A percentile compares a stretch with the other conserved stretches of the same genome.
phyloP scores from a whole-genome alignment of 2,113 vertebrate genomes.

The Passer domesticus region DNA sequence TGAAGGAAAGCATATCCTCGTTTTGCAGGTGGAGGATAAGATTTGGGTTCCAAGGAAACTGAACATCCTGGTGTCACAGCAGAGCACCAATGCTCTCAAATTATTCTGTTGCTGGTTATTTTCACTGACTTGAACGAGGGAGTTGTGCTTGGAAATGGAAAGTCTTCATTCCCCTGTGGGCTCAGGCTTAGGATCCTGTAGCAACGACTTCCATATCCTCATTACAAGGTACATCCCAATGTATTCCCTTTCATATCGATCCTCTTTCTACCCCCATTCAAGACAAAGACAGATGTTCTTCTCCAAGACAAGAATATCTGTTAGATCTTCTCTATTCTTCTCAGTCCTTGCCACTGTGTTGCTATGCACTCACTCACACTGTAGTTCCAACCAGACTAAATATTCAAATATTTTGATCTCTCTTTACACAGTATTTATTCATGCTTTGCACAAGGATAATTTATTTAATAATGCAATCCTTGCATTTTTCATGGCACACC shows the following conservation, averaged over 20 bases:
- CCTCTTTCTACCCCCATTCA: background rate
- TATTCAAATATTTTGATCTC: slow-evolving; percentile 14
- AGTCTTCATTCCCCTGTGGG: background rate
- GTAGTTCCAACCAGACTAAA: background rate
- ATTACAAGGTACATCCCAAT: background rate
- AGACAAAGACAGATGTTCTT: background rate
- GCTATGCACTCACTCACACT: background rate
- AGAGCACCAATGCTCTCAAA: background rate
- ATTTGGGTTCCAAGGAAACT: background rate
- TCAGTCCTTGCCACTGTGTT: background rate
- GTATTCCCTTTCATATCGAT: background rate
- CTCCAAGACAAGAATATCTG: background rate
- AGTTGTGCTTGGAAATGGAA: background rate
- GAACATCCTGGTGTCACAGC: background rate
- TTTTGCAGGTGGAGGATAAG: background rate
- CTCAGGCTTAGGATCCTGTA: background rate
- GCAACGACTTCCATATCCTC: background rate
- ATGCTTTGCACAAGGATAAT: background rate
- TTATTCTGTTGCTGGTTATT: background rate
- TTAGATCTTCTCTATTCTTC: background rate
- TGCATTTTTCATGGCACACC: background rate
- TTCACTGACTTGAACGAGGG: background rate
- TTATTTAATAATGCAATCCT: background rate
- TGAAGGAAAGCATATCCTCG: background rate
- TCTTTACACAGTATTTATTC: background rate